Evolutionary conservation across 2,888 invertebrate genomes (phyloP).

Genomic region (Limnephilus rhombicus): DNA sequence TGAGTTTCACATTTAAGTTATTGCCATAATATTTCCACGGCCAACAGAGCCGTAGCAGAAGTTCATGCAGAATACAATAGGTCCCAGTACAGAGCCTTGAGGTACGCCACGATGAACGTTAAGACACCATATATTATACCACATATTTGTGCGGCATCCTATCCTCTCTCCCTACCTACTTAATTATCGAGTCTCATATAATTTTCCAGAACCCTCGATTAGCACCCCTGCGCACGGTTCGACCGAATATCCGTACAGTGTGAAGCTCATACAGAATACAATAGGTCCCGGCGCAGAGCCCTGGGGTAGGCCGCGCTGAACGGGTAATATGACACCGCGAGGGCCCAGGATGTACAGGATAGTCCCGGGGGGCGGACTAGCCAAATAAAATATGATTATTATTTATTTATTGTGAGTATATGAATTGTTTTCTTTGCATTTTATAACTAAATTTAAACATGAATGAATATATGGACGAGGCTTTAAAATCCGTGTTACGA

Average conservation of each 20-base stretch:
- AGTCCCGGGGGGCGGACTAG: not conserved
- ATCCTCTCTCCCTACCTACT: not conserved
- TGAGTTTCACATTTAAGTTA: too few species aligned
- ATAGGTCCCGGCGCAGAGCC: not conserved
- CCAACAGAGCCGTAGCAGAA: not conserved
- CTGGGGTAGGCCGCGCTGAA: conserved; percentile 7
- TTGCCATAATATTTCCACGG: too few species aligned
- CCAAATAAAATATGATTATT: not conserved
- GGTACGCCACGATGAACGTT: not conserved
- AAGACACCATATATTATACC: not conserved
- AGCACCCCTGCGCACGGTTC: not conserved
- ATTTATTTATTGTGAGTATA: not conserved
- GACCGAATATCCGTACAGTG: not conserved
- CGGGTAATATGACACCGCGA: conserved; percentile 9
- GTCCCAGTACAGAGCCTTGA: not conserved
- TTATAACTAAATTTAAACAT: too few species aligned
- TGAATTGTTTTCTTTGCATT: not conserved
- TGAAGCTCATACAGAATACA: conserved; percentile 1
- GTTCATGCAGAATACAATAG: not conserved
- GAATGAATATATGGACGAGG: too few species aligned
- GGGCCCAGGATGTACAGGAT: not conserved
- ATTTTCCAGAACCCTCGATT: not conserved
- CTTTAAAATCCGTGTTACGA: too few species aligned
- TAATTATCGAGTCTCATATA: not conserved
- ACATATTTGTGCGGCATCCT: not conserved